phyloP scores from a whole-genome alignment of 2,113 vertebrate species.

The Herpetotheres cachinnans region DNA sequence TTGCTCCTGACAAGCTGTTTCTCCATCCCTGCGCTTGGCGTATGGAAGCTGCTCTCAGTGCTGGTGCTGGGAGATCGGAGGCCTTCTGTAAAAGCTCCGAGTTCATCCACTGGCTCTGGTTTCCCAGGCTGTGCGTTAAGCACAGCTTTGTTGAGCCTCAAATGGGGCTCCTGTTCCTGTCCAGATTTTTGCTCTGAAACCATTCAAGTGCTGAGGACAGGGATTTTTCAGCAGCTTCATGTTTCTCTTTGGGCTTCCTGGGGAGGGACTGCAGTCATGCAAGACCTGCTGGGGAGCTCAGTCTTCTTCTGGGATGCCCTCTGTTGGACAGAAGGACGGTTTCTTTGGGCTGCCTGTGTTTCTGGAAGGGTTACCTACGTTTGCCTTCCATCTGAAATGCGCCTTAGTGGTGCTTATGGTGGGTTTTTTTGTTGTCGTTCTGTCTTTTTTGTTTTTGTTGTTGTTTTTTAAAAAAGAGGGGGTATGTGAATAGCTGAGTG shows the following conservation, averaged over 20 bases:
- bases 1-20: background rate
- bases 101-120: background rate
- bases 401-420: background rate
- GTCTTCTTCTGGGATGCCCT: background rate
- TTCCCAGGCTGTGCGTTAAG: background rate
- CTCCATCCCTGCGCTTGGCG: background rate
- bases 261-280: background rate
- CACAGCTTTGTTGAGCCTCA: background rate
- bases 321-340: background rate
- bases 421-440: background rate
- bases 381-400: background rate
- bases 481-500: background rate
- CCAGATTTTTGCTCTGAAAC: background rate
- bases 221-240: background rate
- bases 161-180: background rate
- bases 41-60: background rate
- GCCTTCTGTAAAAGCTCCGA: background rate
- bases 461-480: background rate
- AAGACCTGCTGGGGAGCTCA: background rate
- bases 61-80: background rate
- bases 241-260: background rate
- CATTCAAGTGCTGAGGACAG: background rate
- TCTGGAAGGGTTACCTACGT: background rate
- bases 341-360: background rate
- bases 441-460: background rate